Conservation (phyloP, 2,113 vertebrate species). For the Nymphicus hollandicus region DNA sequence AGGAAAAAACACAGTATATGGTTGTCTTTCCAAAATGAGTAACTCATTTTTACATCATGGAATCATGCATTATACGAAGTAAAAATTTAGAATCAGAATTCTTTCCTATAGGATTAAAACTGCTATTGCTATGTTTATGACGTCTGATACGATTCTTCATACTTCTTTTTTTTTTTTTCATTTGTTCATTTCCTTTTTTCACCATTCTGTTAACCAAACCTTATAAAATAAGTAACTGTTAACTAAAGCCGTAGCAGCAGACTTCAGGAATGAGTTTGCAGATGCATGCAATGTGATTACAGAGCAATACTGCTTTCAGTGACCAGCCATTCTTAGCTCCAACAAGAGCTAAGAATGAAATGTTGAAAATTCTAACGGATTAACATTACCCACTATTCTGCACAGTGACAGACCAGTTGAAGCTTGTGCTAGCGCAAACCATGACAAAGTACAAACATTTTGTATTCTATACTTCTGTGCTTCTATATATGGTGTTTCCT, state of each 20-base stretch:
- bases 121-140: not conserved
- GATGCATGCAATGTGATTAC: not conserved
- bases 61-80: constrained; percentile 48
- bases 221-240: not conserved
- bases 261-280: not conserved
- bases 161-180: not conserved
- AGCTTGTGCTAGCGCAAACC: not conserved
- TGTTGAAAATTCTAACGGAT: not conserved
- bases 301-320: not conserved
- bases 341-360: not conserved
- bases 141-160: not conserved
- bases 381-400: not conserved
- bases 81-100: constrained; percentile 22
- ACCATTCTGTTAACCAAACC: not conserved
- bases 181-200: not conserved
- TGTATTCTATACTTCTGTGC: not conserved
- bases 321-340: not conserved
- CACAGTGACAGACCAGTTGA: not conserved
- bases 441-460: not conserved
- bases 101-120: not conserved
- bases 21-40: constrained; percentile 66
- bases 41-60: constrained; percentile 39
- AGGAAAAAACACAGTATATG: constrained; percentile 61
- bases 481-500: not conserved
- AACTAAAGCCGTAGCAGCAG: not conserved